These are phyloP conservation scores for Epicampocera succincta DNA, from an alignment of 2,888 invertebrate genomes.

Conservation along the genomic window DNA sequence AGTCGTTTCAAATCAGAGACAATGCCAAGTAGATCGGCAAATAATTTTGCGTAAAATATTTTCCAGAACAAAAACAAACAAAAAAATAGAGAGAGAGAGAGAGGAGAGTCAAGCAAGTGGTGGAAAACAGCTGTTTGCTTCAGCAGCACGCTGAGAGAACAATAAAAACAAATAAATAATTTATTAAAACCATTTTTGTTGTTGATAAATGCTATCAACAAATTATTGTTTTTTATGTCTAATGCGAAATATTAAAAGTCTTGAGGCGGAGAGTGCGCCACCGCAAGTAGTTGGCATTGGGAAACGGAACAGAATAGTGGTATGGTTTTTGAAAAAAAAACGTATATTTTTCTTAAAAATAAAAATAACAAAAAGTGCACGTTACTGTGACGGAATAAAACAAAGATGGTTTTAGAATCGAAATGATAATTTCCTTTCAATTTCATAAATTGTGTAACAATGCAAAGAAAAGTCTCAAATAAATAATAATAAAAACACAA, in stretches of 20 bases:
- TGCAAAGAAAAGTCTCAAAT: no score
- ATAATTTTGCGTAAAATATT: not conserved
- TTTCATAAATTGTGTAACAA: no score
- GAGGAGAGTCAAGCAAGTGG: not conserved
- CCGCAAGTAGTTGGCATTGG: conserved; percentile 75
- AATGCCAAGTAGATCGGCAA: not conserved
- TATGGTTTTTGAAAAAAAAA: conserved; percentile 44
- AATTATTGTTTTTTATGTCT: conserved; percentile 38
- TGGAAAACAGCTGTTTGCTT: conserved; percentile 40
- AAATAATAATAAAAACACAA: not conserved
- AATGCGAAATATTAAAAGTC: conserved; percentile 59
- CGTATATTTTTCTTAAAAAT: not conserved
- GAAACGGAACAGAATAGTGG: conserved; percentile 76
- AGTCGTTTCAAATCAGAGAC: not conserved
- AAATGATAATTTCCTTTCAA: no score
- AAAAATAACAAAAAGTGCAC: not conserved
- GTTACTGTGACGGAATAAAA: not conserved
- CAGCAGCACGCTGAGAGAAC: conserved; percentile 8
- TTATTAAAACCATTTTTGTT: conserved; percentile 41
- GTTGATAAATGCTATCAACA: conserved; percentile 68
- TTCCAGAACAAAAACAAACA: not conserved
- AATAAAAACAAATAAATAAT: conserved; percentile 6
- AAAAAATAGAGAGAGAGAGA: no score
- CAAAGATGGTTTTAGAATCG: not conserved
- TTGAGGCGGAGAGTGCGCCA: conserved; percentile 41